phyloP scores from a whole-genome alignment of 1,140 invertebrate genomes.

The Penaeus vannamei region DNA sequence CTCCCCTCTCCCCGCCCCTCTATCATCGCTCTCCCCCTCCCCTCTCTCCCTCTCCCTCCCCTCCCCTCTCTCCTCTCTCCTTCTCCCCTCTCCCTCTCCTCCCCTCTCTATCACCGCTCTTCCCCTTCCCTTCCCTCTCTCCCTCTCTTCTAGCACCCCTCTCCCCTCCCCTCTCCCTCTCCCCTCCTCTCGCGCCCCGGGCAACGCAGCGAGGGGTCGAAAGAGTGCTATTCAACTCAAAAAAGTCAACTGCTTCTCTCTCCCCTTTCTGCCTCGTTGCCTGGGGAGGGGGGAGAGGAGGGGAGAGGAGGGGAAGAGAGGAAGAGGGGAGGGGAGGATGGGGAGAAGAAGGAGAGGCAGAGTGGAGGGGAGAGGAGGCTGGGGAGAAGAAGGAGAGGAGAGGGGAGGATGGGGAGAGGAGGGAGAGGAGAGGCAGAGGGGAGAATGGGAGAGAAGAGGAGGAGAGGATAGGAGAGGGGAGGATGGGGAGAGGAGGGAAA shows the following conservation, averaged over 20 bases:
- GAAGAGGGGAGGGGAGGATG: neutral
- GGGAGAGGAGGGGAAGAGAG: neutral
- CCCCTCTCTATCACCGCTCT: too few species aligned
- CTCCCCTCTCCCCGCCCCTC: too few species aligned
- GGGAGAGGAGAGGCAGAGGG: neutral
- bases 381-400: neutral
- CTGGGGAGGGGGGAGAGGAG: neutral
- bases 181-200: neutral
- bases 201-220: neutral
- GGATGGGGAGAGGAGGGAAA: neutral
- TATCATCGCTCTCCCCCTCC: too few species aligned
- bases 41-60: too few species aligned
- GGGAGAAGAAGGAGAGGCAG: neutral
- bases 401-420: neutral
- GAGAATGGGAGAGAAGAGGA: neutral
- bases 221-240: neutral
- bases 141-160: too few species aligned
- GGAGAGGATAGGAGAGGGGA: neutral
- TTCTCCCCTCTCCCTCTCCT: too few species aligned
- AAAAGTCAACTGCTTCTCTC: too few species aligned
- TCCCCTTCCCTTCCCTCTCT: too few species aligned
- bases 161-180: too few species aligned
- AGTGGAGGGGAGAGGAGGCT: neutral
- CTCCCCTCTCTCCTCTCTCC: too few species aligned
- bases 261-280: too few species aligned